Evolutionary conservation across 1,140 invertebrate species (phyloP).

Genomic region (Euborellia annulipes): DNA sequence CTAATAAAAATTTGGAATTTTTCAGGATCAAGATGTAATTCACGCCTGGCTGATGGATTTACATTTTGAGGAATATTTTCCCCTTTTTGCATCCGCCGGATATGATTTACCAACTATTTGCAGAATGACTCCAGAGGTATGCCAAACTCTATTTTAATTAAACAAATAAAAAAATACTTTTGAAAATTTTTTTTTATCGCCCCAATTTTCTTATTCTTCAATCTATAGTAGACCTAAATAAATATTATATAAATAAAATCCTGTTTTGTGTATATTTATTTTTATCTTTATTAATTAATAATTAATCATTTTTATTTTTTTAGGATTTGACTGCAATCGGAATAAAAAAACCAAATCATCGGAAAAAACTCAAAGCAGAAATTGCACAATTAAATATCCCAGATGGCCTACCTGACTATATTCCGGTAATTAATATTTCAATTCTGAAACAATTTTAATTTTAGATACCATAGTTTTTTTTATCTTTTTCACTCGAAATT

Average conservation of each 20-base stretch:
- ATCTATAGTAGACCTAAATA: too few species aligned
- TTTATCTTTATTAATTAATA: neutral
- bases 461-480: conserved; percentile 1
- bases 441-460: neutral
- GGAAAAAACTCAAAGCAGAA: conserved; percentile 89
- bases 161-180: too few species aligned
- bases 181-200: too few species aligned
- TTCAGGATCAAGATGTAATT: conserved; percentile 80
- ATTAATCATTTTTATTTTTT: conserved; percentile 12
- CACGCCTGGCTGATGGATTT: conserved; percentile 88
- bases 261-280: too few species aligned
- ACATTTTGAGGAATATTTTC: conserved; percentile 91
- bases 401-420: conserved; percentile 83
- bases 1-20: too few species aligned
- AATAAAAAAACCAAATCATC: conserved; percentile 94
- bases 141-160: neutral
- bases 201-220: too few species aligned
- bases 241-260: too few species aligned
- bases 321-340: conserved; percentile 57
- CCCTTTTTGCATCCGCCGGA: conserved; percentile 83
- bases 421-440: conserved; percentile 51
- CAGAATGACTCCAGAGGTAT: conserved; percentile 90
- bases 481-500: conserved; percentile 10
- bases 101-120: conserved; percentile 97
- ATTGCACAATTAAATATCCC: conserved; percentile 88